These are phyloP conservation scores for Pachyuromys duprasi DNA, from an alignment of 2,797 vertebrate species.

Conservation along the genomic window DNA sequence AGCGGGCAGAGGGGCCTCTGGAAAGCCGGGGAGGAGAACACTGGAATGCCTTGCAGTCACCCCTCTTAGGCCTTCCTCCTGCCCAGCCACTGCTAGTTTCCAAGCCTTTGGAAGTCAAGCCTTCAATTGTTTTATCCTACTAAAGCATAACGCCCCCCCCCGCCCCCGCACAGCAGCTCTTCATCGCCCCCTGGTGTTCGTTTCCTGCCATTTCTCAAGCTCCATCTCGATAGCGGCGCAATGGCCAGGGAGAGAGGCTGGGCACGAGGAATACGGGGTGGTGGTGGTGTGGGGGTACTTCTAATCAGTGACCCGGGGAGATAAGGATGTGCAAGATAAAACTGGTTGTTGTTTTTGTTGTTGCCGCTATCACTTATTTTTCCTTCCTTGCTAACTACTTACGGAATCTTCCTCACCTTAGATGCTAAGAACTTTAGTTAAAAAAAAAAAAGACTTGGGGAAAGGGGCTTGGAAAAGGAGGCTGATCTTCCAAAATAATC, in stretches of 20 bases:
- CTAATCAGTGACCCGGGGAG: not conserved
- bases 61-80: not conserved
- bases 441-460: not conserved
- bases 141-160: conserved; percentile 46
- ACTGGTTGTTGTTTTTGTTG: not conserved
- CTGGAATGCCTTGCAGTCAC: not conserved
- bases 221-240: not conserved
- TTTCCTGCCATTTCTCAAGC: not conserved
- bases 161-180: conserved; percentile 30
- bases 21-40: not conserved
- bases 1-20: not conserved
- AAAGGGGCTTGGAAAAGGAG: not conserved
- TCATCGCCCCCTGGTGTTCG: conserved; percentile 69
- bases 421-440: not conserved
- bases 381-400: not conserved
- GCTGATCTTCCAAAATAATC: not conserved
- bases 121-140: not conserved
- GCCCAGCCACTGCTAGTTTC: not conserved
- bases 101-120: not conserved
- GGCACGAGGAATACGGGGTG: not conserved
- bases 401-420: not conserved
- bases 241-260: rapidly evolving
- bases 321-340: not conserved
- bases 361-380: not conserved
- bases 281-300: not conserved